These are phyloP conservation scores for Sarcophilus harrisii DNA, from an alignment of 2,797 vertebrate genomes.

Conservation along the genomic window DNA sequence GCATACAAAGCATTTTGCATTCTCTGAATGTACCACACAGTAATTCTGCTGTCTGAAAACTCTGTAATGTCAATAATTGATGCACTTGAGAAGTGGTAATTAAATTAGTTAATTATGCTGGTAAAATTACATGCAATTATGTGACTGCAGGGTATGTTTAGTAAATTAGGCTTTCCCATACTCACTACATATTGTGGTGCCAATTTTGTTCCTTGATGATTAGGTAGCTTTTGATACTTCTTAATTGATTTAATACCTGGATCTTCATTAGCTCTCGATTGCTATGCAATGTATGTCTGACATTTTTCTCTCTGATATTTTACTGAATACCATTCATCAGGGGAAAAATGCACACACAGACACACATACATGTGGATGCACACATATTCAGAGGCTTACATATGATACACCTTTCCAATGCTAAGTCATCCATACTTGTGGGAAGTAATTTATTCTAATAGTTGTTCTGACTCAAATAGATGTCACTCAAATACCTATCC, in stretches of 20 bases:
- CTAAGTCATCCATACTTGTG: slow-evolving; percentile 67
- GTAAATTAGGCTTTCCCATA: slow-evolving; percentile 99
- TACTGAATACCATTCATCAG: slow-evolving; percentile 83
- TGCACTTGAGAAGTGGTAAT: slow-evolving; percentile 99
- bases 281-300: slow-evolving; percentile 89
- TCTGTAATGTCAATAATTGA: slow-evolving; percentile 99
- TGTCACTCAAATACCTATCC: slow-evolving; percentile 77
- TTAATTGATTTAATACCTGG: slow-evolving; percentile 96
- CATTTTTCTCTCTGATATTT: slow-evolving; percentile 88
- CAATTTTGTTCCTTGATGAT: slow-evolving; percentile 99
- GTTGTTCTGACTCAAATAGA: slow-evolving; percentile 70
- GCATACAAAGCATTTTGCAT: slow-evolving; percentile 95
- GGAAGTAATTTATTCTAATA: slow-evolving; percentile 73
- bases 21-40: slow-evolving; percentile 97
- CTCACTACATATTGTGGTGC: slow-evolving; percentile 98
- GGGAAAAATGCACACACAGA: slow-evolving; percentile 62
- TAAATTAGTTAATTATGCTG: slow-evolving; percentile 99
- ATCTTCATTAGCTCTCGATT: slow-evolving; percentile 92
- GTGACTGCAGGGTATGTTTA: slow-evolving; percentile 99
- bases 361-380: slow-evolving; percentile 52
- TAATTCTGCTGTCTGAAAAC: slow-evolving; percentile 99
- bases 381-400: slow-evolving; percentile 51
- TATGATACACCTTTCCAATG: slow-evolving; percentile 58
- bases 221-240: slow-evolving; percentile 98
- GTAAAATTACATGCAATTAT: slow-evolving; percentile 99